phyloP scores from a whole-genome alignment of 2,113 vertebrate species.

The Notarius lentiginosus region DNA sequence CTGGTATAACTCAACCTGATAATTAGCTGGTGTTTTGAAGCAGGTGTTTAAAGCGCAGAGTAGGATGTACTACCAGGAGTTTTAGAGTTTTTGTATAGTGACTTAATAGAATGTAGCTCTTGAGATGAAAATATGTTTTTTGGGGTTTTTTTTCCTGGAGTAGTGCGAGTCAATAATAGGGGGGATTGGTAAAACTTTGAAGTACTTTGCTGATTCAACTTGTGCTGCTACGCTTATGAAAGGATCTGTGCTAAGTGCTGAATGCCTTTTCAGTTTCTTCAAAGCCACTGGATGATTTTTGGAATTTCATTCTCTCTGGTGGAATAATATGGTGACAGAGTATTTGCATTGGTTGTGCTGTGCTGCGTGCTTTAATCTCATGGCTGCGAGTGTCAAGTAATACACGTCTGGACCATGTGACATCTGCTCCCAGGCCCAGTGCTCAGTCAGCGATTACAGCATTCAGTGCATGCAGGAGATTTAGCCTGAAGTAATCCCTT shows the following conservation, averaged over 20 bases:
- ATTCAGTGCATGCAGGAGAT: slow-evolving; percentile 73
- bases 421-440: slow-evolving; percentile 70
- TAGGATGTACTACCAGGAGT: background rate
- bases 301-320: background rate
- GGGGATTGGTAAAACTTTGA: background rate
- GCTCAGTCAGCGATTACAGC: slow-evolving; percentile 73
- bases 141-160: background rate
- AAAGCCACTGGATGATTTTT: background rate
- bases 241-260: background rate
- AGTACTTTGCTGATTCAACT: slow-evolving; percentile 7
- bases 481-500: slow-evolving; percentile 73
- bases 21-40: slow-evolving; percentile 15
- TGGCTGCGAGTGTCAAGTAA: background rate
- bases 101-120: background rate
- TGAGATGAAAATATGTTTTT: background rate
- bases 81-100: background rate
- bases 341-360: background rate
- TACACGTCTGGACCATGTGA: slow-evolving; percentile 66
- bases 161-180: background rate
- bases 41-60: slow-evolving; percentile 16
- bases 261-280: background rate
- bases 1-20: slow-evolving; percentile 1
- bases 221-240: background rate
- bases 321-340: background rate
- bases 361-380: background rate